These are phyloP conservation scores for Cariama cristata DNA, from an alignment of 2,113 vertebrate genomes.

Conservation along the genomic window DNA sequence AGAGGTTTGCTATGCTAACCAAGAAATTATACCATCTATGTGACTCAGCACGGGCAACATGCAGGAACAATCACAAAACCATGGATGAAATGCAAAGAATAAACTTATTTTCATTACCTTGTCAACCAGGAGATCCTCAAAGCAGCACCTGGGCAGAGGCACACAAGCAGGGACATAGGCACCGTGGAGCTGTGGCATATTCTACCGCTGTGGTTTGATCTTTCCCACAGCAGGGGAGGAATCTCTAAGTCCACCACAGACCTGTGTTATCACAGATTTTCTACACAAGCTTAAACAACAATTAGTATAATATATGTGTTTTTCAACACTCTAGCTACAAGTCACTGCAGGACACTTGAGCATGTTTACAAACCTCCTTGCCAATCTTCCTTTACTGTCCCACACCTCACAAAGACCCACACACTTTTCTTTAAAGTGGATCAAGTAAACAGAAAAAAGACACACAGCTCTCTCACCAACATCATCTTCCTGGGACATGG, in stretches of 20 bases:
- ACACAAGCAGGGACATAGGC: too few relatives aligned
- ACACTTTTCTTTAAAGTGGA: not conserved
- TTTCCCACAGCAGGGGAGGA: not conserved
- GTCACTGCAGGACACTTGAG: not conserved
- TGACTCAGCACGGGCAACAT: too few relatives aligned
- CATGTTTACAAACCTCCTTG: not conserved
- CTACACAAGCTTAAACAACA: not conserved
- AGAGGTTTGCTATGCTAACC: not conserved
- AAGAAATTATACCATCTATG: not conserved
- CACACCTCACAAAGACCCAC: not conserved
- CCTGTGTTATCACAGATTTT: not conserved
- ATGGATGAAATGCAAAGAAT: not conserved
- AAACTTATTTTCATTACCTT: not conserved
- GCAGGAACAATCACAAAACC: not conserved
- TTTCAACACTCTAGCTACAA: not conserved
- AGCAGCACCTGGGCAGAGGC: not conserved
- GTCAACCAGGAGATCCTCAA: rapidly evolving
- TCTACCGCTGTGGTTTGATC: not conserved
- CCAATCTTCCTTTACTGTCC: not conserved
- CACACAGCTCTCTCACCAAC: not conserved
- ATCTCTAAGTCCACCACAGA: not conserved
- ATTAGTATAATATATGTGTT: not conserved
- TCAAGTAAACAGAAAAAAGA: not conserved
- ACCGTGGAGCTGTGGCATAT: rapidly evolving
- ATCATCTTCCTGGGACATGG: not conserved